Percentiles rank a stretch among this genome's conserved stretches.
Evolutionary conservation across 2,113 vertebrate genomes (phyloP).

Genomic region (Dicerorhinus sumatrensis): DNA sequence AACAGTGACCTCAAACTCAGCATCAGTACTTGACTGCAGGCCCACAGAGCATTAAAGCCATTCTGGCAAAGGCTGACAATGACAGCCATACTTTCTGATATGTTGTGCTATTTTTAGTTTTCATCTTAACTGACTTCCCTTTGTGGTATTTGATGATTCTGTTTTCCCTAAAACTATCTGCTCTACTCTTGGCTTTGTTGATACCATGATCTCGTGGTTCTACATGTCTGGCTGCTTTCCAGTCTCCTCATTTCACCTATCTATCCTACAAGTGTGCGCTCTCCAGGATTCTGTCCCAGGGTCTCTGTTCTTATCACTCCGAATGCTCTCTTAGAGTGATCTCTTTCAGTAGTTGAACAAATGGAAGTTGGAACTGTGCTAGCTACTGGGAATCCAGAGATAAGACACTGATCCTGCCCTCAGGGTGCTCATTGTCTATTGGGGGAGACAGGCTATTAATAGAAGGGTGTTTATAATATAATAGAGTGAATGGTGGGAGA

Average conservation of each 20-base stretch:
- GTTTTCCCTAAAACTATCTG: neutral
- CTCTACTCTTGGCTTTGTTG: neutral
- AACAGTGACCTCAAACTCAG: neutral
- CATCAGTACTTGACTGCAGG: neutral
- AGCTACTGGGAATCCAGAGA: neutral
- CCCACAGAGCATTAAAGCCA: neutral
- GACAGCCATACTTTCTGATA: neutral
- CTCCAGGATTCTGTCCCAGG: neutral
- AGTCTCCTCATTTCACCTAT: neutral
- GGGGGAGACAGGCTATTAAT: neutral
- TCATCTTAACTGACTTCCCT: neutral
- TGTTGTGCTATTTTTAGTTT: slow-evolving; percentile 12
- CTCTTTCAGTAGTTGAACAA: neutral
- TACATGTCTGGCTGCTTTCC: neutral
- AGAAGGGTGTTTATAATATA: neutral
- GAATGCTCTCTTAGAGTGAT: neutral
- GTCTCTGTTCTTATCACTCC: neutral
- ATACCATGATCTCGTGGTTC: neutral
- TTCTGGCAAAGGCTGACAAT: neutral
- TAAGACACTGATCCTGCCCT: neutral
- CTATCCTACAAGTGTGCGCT: neutral
- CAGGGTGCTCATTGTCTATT: neutral
- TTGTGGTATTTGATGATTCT: neutral
- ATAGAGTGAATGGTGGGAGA: neutral
- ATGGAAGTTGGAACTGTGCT: neutral